Percentiles rank a stretch among this genome's conserved stretches.
These are phyloP conservation scores for Campodea augens DNA, from an alignment of 1,140 invertebrate species.

Conservation along the genomic window DNA sequence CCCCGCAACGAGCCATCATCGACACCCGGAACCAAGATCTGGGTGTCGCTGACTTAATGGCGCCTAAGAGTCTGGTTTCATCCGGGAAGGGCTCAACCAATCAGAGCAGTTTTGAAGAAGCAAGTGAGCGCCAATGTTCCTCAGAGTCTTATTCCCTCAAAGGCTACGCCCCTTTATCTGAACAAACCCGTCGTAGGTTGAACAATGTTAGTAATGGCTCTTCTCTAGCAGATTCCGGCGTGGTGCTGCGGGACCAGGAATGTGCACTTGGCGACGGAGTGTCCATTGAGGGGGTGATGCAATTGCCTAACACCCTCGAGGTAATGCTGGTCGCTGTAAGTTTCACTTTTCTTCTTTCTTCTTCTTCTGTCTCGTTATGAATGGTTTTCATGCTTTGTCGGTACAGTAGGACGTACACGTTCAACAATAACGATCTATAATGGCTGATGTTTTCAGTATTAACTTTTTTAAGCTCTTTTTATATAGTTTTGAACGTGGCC, in stretches of 20 bases:
- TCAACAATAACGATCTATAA: too few relatives aligned
- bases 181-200: neutral
- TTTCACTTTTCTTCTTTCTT: neutral
- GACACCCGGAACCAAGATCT: too few relatives aligned
- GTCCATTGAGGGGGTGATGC: too few relatives aligned
- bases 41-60: neutral
- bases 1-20: too few relatives aligned
- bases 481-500: too few relatives aligned
- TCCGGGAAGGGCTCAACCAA: neutral
- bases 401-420: too few relatives aligned
- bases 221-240: neutral
- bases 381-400: too few relatives aligned
- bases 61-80: neutral
- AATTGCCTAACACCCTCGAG: constrained; percentile 10
- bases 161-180: too few relatives aligned
- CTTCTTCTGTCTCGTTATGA: too few relatives aligned
- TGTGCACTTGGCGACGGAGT: too few relatives aligned
- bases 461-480: too few relatives aligned
- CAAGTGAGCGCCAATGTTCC: neutral
- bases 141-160: neutral
- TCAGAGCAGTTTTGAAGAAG: neutral
- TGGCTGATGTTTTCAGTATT: too few relatives aligned
- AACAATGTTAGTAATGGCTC: neutral
- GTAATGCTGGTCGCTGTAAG: neutral
- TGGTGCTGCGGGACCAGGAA: constrained; percentile 13